A percentile compares a stretch with the other conserved stretches of the same genome.
Evolutionary conservation across 2,113 vertebrate species (phyloP).

Genomic region (Phodopus roborovskii): DNA sequence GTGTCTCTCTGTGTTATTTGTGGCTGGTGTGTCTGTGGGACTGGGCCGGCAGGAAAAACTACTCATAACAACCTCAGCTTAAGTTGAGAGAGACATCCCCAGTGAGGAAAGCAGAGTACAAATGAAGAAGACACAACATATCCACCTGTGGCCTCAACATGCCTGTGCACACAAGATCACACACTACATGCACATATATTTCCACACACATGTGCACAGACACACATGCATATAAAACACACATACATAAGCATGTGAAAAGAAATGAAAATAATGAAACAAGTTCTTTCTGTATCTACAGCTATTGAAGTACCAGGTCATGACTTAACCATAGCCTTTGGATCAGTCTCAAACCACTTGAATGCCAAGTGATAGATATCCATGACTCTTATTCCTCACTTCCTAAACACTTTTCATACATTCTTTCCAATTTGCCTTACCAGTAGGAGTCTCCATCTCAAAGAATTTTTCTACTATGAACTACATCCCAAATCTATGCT

Average conservation of each 20-base stretch:
- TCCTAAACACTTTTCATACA: background rate
- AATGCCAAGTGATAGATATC: constrained; percentile 1
- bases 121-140: too few species aligned
- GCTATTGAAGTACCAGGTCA: constrained; percentile 62
- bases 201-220: background rate
- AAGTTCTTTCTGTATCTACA: constrained; percentile 63
- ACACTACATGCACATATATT: background rate
- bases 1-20: too few species aligned
- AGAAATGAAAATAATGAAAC: background rate
- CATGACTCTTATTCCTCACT: background rate
- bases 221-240: background rate
- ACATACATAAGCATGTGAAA: background rate
- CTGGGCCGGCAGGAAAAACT: too few species aligned
- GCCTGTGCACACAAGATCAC: background rate
- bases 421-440: background rate
- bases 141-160: background rate
- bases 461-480: background rate
- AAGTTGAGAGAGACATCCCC: too few species aligned
- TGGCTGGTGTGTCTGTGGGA: too few species aligned
- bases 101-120: background rate
- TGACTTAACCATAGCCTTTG: constrained; percentile 62
- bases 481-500: background rate
- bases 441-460: background rate
- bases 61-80: too few species aligned
- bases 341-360: background rate